Base-by-base conservation (phyloP, 1,140 invertebrate species). In the Drosophila suzukii region DNA sequence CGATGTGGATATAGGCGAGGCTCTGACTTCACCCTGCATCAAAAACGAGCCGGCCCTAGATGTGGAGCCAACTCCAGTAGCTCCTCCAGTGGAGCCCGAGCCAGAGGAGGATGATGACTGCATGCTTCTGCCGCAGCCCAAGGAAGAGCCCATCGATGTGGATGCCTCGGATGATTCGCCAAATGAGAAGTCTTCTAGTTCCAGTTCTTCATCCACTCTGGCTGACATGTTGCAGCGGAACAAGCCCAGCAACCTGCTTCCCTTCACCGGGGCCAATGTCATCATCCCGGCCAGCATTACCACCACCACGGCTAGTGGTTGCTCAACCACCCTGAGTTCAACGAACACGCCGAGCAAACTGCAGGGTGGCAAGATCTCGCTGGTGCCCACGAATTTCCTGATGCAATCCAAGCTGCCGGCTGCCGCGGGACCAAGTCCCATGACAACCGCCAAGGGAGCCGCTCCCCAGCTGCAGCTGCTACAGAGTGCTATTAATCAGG, bases 1-100 rank as follows among this genome's bases (percentile, higher is more conserved):
- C 7, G 93, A 93, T 44, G 70, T 93, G 36, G 91, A 92, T n/a
- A 92, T 92, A 32, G 84, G 86, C 12, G 93, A 93, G 47, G 75
- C 73, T 6, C 11, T 63, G 41, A 80, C 59, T 13, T 44, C 60
- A n/a, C 38, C 81, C n/a, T 63, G 92, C 47, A 83, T 91, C 7
- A 92, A 92, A 51, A 76, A 77, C 36, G 91, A 90, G 58, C 75
- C 77, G 6, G 47, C 24, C 17, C 75, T 54, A 13, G 77, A 88
- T 6, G 27, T 77, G 17, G 70, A 56, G 43, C 0, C 74, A 3
- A 32, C 65, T 5, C 7, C 36, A 10, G 57, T 8, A 10, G 8
- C 57, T 20, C 43, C 59, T 7, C 10, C 59, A 4, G 24, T 61
- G 46, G 65, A 71, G 27, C 34, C 63, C 0, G 41, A 79, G 6